Evolutionary conservation across 2,113 vertebrate genomes (phyloP).

Genomic region (Phasianus colchicus): DNA sequence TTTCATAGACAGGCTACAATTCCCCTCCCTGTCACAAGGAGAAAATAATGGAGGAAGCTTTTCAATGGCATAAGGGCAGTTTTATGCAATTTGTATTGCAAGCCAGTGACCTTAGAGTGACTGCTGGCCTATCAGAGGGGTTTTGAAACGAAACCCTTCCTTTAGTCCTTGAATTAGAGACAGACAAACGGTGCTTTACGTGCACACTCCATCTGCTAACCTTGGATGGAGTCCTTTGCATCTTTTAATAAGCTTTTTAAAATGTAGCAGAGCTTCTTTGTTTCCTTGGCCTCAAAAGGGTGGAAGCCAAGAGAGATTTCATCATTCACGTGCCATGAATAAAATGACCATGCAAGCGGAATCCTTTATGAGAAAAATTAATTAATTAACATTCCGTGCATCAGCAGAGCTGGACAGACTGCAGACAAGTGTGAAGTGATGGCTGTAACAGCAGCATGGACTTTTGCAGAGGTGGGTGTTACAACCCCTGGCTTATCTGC

Average conservation of each 20-base stretch:
- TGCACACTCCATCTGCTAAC: neutral
- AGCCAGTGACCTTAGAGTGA: neutral
- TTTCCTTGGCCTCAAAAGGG: neutral
- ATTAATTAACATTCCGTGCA: neutral
- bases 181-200: rapidly evolving
- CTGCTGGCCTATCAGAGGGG: neutral
- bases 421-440: neutral
- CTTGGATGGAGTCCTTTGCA: neutral
- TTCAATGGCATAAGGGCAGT: neutral
- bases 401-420: neutral
- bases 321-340: neutral
- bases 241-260: neutral
- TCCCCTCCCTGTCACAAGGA: neutral
- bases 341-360: neutral
- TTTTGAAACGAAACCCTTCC: neutral
- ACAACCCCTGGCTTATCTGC: neutral
- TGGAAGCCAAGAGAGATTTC: neutral
- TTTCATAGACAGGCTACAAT: neutral
- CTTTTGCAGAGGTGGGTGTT: neutral
- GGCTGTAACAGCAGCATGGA: no score
- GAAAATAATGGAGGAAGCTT: neutral
- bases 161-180: neutral
- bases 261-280: neutral
- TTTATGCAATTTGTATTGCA: neutral
- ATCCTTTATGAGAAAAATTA: neutral